Evolutionary conservation across 2,888 invertebrate species (phyloP).

Genomic region (Hydriomena furcata): DNA sequence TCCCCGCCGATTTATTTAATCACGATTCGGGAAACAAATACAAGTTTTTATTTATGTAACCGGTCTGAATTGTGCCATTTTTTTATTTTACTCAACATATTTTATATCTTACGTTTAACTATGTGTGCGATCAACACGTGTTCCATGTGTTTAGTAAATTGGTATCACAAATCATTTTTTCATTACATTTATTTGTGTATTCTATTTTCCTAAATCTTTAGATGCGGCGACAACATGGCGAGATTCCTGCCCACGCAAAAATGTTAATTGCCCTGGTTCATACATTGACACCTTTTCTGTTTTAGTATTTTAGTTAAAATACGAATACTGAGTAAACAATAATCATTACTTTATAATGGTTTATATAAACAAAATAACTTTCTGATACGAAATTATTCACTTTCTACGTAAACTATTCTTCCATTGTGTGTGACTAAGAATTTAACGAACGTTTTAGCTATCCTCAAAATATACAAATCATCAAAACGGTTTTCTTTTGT

Average conservation of each 20-base stretch:
- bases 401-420: too few species aligned
- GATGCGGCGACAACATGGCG: constrained; percentile 37
- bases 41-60: constrained; percentile 34
- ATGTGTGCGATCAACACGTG: constrained; percentile 27
- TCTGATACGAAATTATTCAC: too few species aligned
- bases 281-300: constrained; percentile 20
- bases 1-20: constrained; percentile 46
- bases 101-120: constrained; percentile 6
- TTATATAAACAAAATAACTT: too few species aligned
- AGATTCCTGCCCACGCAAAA: constrained; percentile 42
- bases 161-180: constrained; percentile 26
- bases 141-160: constrained; percentile 12
- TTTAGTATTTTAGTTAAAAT: too few species aligned
- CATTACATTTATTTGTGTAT: constrained; percentile 21
- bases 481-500: too few species aligned
- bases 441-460: background rate
- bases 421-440: constrained; percentile 2
- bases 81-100: constrained; percentile 18
- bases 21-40: constrained; percentile 40
- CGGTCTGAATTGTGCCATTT: constrained; percentile 31
- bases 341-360: too few species aligned
- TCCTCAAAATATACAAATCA: too few species aligned
- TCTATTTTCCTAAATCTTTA: constrained; percentile 38
- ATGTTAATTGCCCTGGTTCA: constrained; percentile 34
- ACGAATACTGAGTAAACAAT: constrained; percentile 2